phyloP scores from a whole-genome alignment of 2,888 invertebrate genomes.

The Nomada hirtipes region DNA sequence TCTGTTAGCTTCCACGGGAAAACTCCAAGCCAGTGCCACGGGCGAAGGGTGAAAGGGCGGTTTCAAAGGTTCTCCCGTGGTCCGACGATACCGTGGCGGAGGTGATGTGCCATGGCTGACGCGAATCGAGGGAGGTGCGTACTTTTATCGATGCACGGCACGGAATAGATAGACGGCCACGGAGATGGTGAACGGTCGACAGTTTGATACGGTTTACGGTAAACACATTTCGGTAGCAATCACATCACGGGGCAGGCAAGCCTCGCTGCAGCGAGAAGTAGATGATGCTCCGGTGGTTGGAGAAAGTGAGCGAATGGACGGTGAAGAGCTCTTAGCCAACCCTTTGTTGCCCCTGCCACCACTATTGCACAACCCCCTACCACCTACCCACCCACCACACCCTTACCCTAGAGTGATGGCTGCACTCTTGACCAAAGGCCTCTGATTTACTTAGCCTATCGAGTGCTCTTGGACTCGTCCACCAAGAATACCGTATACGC shows the following conservation, averaged over 20 bases:
- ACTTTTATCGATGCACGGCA: slow-evolving; percentile 68
- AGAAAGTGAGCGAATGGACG: slow-evolving; percentile 76
- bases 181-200: slow-evolving; percentile 71
- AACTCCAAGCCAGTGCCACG: slow-evolving; percentile 16
- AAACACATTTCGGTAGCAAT: slow-evolving; percentile 84
- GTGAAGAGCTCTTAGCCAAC: slow-evolving; percentile 82
- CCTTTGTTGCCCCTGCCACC: slow-evolving; percentile 82
- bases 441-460: slow-evolving; percentile 82
- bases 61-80: slow-evolving; percentile 27
- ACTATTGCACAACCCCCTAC: slow-evolving; percentile 55
- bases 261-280: slow-evolving; percentile 64
- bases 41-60: slow-evolving; percentile 48
- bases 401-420: slow-evolving; percentile 46
- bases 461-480: slow-evolving; percentile 79
- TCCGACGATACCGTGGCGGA: slow-evolving; percentile 11
- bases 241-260: slow-evolving; percentile 79
- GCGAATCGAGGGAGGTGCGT: slow-evolving; percentile 69
- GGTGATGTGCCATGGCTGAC: slow-evolving; percentile 28
- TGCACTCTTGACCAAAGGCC: slow-evolving; percentile 76
- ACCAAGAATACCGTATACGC: slow-evolving; percentile 71
- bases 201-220: slow-evolving; percentile 84
- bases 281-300: slow-evolving; percentile 71
- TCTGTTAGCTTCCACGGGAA: slow-evolving; percentile 16
- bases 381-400: slow-evolving; percentile 16
- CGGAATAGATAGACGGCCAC: slow-evolving; percentile 64